Evolutionary conservation across 2,888 invertebrate species (phyloP).

Genomic region (Aphidoletes aphidimyza): DNA sequence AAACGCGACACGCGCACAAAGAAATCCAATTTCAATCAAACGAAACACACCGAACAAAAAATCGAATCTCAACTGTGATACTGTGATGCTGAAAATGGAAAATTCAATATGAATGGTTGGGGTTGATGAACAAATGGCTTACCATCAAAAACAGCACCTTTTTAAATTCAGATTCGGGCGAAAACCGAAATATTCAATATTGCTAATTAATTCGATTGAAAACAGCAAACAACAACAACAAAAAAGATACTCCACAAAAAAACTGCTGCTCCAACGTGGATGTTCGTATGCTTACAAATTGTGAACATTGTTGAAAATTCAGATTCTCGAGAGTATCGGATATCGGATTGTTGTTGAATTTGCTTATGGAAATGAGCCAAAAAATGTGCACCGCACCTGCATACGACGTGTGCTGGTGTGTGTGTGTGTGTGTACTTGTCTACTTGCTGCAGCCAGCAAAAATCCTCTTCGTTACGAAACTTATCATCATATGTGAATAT

Average conservation of each 20-base stretch:
- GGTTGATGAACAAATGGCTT: background rate
- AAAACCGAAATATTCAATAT: background rate
- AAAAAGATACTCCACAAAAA: too few relatives aligned
- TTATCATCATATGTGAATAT: background rate
- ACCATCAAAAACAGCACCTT: background rate
- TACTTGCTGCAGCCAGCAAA: too few relatives aligned
- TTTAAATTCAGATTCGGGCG: background rate
- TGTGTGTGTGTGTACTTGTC: too few relatives aligned
- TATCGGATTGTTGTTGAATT: background rate
- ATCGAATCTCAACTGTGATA: background rate
- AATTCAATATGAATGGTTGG: background rate
- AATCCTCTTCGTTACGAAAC: background rate
- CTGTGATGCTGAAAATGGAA: background rate
- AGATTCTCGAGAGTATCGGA: background rate
- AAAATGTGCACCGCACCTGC: background rate
- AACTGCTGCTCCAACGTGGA: background rate
- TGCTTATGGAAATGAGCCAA: constrained; percentile 6
- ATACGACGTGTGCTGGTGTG: too few relatives aligned
- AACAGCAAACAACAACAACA: too few relatives aligned
- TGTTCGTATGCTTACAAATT: background rate
- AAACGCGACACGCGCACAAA: too few relatives aligned
- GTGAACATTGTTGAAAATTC: background rate
- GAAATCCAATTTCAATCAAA: too few relatives aligned
- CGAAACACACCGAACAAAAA: background rate
- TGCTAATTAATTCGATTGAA: constrained; percentile 5